Evolutionary conservation across 2,888 invertebrate genomes (phyloP), one percentile per base, ranked within the genome.

Genomic region (Anthophora plumipes): DNA sequence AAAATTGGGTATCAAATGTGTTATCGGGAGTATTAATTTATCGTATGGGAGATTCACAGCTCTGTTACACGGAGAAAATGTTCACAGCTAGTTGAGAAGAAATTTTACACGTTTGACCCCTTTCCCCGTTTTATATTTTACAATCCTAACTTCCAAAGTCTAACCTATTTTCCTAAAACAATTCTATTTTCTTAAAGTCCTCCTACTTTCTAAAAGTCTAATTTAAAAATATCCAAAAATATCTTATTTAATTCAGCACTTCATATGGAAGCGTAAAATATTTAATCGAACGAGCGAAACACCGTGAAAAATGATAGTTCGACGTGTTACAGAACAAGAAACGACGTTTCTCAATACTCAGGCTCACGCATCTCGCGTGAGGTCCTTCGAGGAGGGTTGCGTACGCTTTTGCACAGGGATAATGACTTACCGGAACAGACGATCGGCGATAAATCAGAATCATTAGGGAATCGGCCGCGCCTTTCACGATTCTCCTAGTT

Each of bases 381-480:
- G 80, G 74, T 85, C 84, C 52, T 48, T 46, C 31, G 31, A 20
- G 46, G 50, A 54, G 43, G 39, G 52, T 48, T 41, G 59, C 31
- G 25, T 61, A 54, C 52, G n/a, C 63, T 48, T 57, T 80, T 78
- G 55, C 72, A 46, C n/a, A 0, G 43, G 60, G 41, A 68, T 82
- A 80, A 84, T 76, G 74, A 75, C 75, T 74, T 64, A 80, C 76
- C 81, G 83, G 84, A 86, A 85, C 85, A 76, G 77, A 70, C 82
- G 67, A 67, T 59, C 66, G 77, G 52, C 75, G 66, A 85, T 89
- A 89, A 89, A 89, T 89, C 89, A 89, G 88, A 83, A 88, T 89
- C 89, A 89, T 89, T 89, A 89, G 84, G 76, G 78, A 86, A 89
- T 89, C 86, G 86, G 88, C 84, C 84, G 84, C 86, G 83, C 76